A percentile compares a stretch with the other conserved stretches of the same genome.
Evolutionary conservation across 2,113 vertebrate species (phyloP).

Genomic region (Murina feae): DNA sequence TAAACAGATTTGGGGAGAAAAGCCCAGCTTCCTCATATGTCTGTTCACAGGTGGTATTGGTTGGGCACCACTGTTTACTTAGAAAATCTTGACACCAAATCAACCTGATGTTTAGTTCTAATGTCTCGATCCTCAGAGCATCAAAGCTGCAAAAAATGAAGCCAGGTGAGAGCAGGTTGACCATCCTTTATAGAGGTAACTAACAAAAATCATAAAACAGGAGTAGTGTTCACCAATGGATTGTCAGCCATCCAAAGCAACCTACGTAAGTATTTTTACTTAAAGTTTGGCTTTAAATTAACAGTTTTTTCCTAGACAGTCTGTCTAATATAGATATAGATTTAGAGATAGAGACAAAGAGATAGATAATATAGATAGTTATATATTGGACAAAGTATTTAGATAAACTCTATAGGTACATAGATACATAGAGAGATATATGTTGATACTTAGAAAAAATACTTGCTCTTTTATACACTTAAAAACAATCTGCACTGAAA

Average conservation of each 20-base stretch:
- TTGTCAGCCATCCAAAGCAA: background rate
- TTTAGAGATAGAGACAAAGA: background rate
- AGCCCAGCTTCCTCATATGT: background rate
- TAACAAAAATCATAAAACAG: background rate
- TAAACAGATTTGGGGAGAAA: background rate
- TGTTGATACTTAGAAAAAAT: background rate
- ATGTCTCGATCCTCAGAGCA: background rate
- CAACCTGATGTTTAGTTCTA: background rate
- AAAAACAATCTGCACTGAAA: background rate
- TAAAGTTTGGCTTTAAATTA: background rate
- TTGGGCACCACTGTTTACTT: background rate
- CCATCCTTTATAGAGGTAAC: background rate
- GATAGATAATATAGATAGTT: background rate
- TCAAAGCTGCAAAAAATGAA: background rate
- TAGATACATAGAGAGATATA: background rate
- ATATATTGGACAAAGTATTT: background rate
- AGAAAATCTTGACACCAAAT: background rate
- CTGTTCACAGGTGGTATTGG: background rate
- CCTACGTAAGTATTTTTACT: background rate
- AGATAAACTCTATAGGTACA: background rate
- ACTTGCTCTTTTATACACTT: background rate
- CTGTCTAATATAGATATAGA: background rate
- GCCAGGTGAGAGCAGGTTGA: background rate
- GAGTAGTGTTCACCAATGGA: background rate
- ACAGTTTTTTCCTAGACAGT: background rate